phyloP scores from a whole-genome alignment of 23 tunicate genomes.

The Trididemnum clinides region DNA sequence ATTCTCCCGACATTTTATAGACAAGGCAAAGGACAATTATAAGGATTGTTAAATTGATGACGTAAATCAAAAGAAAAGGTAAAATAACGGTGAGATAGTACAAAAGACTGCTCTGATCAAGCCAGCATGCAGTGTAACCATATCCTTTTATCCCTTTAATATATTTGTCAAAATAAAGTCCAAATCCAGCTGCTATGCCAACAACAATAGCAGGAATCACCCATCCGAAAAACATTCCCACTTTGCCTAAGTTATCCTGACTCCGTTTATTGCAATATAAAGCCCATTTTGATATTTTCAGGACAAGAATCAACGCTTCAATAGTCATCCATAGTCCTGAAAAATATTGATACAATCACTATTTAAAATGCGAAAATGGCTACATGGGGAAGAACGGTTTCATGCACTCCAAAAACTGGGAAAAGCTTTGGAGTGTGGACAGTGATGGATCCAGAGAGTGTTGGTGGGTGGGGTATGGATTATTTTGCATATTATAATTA shows the following conservation, averaged over 20 bases:
- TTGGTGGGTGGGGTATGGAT: no score
- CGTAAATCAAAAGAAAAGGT: slow-evolving; percentile 20
- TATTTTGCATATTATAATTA: no score
- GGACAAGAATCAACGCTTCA: slow-evolving; percentile 57
- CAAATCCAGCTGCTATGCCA: neutral
- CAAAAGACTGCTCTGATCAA: neutral
- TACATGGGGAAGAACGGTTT: no score
- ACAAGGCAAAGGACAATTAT: slow-evolving; percentile 14
- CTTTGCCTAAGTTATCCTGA: neutral
- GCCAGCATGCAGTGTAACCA: slow-evolving; percentile 4
- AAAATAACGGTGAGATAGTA: slow-evolving; percentile 1
- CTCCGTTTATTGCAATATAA: slow-evolving; percentile 16
- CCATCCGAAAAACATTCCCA: slow-evolving; percentile 31
- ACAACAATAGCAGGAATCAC: slow-evolving; percentile 45
- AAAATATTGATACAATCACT: no score
- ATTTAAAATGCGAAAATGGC: no score
- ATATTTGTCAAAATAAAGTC: neutral
- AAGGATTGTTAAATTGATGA: neutral
- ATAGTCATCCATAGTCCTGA: slow-evolving; percentile 71
- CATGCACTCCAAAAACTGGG: no score
- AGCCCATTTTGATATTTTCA: slow-evolving; percentile 55
- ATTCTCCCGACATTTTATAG: slow-evolving; percentile 48
- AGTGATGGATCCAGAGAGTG: no score
- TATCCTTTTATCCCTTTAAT: neutral
- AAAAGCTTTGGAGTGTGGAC: no score